A percentile compares a stretch with the other conserved stretches of the same genome.
Evolutionary conservation across 2,113 vertebrate species (phyloP).

Genomic region (Monopterus albus): DNA sequence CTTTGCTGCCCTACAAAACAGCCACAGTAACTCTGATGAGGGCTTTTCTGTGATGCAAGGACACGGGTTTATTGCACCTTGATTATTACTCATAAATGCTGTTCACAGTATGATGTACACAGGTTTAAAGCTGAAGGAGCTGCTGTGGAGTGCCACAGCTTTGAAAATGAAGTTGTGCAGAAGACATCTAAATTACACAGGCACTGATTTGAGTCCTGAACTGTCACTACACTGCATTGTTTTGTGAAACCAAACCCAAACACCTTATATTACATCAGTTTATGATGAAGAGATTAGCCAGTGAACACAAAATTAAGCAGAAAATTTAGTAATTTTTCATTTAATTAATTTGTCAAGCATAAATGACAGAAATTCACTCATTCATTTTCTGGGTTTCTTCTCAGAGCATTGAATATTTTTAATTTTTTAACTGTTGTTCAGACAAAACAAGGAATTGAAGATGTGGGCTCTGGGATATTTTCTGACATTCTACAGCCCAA

Average conservation of each 20-base stretch:
- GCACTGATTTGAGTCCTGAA: neutral
- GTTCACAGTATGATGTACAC: conserved; percentile 8
- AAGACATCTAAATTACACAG: neutral
- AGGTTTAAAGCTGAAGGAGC: conserved; percentile 15
- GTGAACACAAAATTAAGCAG: no score
- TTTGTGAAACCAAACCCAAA: neutral
- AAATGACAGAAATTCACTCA: no score
- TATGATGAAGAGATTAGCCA: neutral
- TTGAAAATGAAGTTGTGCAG: conserved; percentile 1
- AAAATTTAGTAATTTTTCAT: no score
- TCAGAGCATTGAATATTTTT: neutral
- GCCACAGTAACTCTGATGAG: conserved; percentile 1
- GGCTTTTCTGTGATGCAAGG: conserved; percentile 33
- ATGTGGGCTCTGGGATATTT: neutral
- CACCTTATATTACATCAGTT: neutral
- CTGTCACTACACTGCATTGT: no score
- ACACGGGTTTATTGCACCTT: conserved; percentile 36
- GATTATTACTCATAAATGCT: conserved; percentile 37
- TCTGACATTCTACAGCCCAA: neutral
- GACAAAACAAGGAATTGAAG: no score
- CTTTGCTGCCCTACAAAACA: conserved; percentile 41
- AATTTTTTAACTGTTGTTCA: neutral
- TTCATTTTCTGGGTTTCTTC: no score
- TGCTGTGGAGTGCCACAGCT: conserved; percentile 4
- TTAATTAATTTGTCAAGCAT: no score